Conservation (phyloP, 1,140 invertebrate genomes). For the Musca domestica region DNA sequence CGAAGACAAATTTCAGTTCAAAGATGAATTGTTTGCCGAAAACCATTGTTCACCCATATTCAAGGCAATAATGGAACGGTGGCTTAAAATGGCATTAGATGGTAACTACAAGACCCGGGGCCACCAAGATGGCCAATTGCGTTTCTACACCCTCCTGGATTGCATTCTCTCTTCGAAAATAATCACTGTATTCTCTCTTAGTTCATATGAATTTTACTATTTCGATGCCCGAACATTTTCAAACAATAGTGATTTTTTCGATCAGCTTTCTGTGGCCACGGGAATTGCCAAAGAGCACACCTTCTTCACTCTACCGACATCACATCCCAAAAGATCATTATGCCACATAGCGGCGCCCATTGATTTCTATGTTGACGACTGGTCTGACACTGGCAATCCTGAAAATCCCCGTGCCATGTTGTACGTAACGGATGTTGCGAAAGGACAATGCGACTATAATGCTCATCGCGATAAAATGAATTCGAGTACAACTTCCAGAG, state of each 20-base stretch:
- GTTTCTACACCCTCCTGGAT: constrained; percentile 13
- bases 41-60: constrained; percentile 59
- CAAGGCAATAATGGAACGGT: constrained; percentile 63
- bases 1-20: constrained; percentile 52
- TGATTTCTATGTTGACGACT: constrained; percentile 40
- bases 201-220: constrained; percentile 57
- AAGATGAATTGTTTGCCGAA: constrained; percentile 34
- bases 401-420: constrained; percentile 38
- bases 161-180: constrained; percentile 58
- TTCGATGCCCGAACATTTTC: constrained; percentile 50
- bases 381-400: constrained; percentile 31
- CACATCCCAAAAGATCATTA: constrained; percentile 34
- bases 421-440: constrained; percentile 24
- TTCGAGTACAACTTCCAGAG: background rate
- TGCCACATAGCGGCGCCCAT: constrained; percentile 25
- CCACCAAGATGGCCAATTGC: constrained; percentile 31
- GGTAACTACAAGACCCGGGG: constrained; percentile 66
- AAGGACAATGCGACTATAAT: background rate
- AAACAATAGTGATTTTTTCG: constrained; percentile 1
- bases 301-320: constrained; percentile 33
- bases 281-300: constrained; percentile 13
- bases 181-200: constrained; percentile 63
- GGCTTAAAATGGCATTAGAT: constrained; percentile 69
- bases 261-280: constrained; percentile 1
- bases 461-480: background rate